phyloP scores from a whole-genome alignment of 2,797 vertebrate genomes.

The Megaceryle alcyon region DNA sequence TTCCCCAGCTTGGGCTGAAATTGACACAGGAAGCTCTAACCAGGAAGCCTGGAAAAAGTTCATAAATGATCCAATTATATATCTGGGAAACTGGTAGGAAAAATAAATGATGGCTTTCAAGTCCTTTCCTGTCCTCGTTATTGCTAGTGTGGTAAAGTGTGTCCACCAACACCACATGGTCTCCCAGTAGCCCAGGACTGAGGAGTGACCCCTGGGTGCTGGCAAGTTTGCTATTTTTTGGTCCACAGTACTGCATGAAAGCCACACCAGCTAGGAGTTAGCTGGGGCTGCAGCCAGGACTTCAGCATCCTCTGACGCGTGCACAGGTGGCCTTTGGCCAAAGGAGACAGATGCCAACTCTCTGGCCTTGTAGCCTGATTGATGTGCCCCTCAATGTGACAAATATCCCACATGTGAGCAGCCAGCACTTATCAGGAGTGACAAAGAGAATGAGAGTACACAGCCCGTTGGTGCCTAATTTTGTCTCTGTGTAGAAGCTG shows the following conservation, averaged over 20 bases:
- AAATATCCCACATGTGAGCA: background rate
- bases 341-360: accelerated
- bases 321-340: background rate
- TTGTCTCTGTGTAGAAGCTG: background rate
- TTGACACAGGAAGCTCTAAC: background rate
- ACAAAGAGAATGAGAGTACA: background rate
- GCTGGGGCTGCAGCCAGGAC: background rate
- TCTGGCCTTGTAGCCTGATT: background rate
- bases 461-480: background rate
- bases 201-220: background rate
- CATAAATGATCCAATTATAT: background rate
- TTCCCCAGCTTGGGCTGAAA: background rate
- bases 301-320: accelerated
- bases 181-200: background rate
- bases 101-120: background rate
- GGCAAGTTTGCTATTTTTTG: background rate
- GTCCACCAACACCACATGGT: background rate
- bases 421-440: background rate
- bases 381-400: background rate
- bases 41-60: background rate
- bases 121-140: background rate
- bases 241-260: background rate
- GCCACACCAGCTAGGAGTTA: background rate
- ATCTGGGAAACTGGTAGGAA: background rate
- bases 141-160: background rate